These are phyloP conservation scores for Sebastes trivittatus DNA, from an alignment of 2,797 vertebrate species.

Conservation along the genomic window DNA sequence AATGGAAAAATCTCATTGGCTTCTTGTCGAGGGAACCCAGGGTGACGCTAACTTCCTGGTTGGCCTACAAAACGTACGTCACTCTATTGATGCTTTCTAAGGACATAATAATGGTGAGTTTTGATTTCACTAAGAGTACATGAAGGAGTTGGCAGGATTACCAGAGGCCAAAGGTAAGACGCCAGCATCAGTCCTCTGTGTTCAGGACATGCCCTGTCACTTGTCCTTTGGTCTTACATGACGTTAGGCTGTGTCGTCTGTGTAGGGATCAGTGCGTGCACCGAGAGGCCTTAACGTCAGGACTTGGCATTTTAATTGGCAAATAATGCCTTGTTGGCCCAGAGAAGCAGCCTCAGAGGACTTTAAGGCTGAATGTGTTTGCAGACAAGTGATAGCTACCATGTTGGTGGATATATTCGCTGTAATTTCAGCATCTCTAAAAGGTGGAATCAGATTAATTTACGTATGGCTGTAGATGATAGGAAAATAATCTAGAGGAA, in stretches of 20 bases:
- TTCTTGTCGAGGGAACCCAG: too few relatives aligned
- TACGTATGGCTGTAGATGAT: background rate
- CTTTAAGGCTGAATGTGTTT: background rate
- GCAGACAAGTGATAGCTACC: background rate
- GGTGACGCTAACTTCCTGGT: too few relatives aligned
- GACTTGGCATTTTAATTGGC: background rate
- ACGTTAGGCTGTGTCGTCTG: background rate
- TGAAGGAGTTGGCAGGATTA: slow-evolving; percentile 18
- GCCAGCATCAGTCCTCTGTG: background rate
- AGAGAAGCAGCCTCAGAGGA: background rate
- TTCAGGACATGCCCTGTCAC: background rate
- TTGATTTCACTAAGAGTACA: background rate
- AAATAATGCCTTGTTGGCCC: background rate
- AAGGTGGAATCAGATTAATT: background rate
- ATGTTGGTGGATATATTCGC: background rate
- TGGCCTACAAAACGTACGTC: too few relatives aligned
- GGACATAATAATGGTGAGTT: background rate
- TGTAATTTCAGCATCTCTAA: background rate
- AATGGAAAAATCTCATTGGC: too few relatives aligned
- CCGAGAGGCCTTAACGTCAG: background rate
- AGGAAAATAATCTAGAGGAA: background rate
- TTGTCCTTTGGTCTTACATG: background rate
- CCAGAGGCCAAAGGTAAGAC: slow-evolving; percentile 8
- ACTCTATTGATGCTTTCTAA: background rate
- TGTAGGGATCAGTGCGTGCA: background rate